Percentiles rank a stretch among this genome's conserved stretches.
These are phyloP conservation scores for Xestia xanthographa DNA, from an alignment of 2,888 invertebrate genomes.

Conservation along the genomic window DNA sequence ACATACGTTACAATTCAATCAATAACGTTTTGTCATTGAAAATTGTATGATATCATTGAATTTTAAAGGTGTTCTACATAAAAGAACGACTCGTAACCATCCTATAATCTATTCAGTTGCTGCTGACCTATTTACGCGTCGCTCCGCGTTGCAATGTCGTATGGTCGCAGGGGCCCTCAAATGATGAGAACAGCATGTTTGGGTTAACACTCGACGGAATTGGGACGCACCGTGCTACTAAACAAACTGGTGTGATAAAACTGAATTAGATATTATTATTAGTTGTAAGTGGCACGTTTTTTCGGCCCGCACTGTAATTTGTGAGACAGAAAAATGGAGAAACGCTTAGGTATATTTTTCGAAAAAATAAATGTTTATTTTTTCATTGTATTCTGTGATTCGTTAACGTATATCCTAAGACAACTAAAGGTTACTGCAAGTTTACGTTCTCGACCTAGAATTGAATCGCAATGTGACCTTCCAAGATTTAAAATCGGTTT, in stretches of 20 bases:
- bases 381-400: background rate
- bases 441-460: constrained; percentile 18
- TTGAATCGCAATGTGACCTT: constrained; percentile 29
- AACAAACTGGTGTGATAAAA: constrained; percentile 60
- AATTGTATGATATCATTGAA: constrained; percentile 61
- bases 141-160: constrained; percentile 67
- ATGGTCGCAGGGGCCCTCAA: constrained; percentile 66
- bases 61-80: constrained; percentile 60
- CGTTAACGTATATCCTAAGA: background rate
- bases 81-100: constrained; percentile 64
- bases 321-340: background rate
- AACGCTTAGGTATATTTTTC: background rate
- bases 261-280: constrained; percentile 63
- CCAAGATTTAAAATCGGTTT: constrained; percentile 15
- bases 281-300: constrained; percentile 17
- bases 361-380: background rate
- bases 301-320: constrained; percentile 21
- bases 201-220: constrained; percentile 54
- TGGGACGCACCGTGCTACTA: constrained; percentile 60
- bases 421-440: constrained; percentile 11
- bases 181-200: constrained; percentile 61
- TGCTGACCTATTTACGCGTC: constrained; percentile 70
- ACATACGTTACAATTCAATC: constrained; percentile 56
- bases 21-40: constrained; percentile 63
- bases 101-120: constrained; percentile 69